A percentile compares a stretch with the other conserved stretches of the same genome.
Conservation (phyloP, 2,888 invertebrate species). For the Erebia aethiops region DNA sequence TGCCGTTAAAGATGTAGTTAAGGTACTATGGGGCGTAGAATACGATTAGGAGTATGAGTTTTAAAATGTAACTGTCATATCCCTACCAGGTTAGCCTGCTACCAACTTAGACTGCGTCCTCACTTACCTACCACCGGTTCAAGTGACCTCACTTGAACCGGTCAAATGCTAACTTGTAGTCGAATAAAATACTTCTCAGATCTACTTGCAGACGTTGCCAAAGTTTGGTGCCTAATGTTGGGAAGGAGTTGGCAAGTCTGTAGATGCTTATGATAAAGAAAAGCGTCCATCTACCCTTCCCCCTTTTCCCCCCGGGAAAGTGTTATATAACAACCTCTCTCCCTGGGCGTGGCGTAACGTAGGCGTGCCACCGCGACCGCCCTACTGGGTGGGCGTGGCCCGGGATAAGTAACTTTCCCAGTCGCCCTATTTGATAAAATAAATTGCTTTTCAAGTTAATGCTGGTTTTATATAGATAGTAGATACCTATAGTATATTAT, state of each 20-base stretch:
- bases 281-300: not conserved
- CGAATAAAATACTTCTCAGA: not conserved
- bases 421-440: constrained; percentile 34
- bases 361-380: constrained; percentile 39
- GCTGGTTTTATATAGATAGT: constrained; percentile 26
- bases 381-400: constrained; percentile 39
- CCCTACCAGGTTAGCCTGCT: too few species aligned
- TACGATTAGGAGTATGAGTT: too few species aligned
- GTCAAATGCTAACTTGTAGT: too few species aligned
- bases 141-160: too few species aligned
- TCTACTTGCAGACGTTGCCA: not conserved
- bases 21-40: too few species aligned
- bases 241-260: not conserved
- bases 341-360: constrained; percentile 38
- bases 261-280: not conserved
- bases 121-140: too few species aligned
- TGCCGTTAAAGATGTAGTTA: too few species aligned
- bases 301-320: not conserved
- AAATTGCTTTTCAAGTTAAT: constrained; percentile 36
- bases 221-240: not conserved
- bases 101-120: too few species aligned
- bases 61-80: too few species aligned
- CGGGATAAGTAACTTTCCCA: constrained; percentile 30
- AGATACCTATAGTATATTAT: not conserved
- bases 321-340: constrained; percentile 53